Percentiles rank a stretch among this genome's conserved stretches.
Conservation (phyloP, 1,140 invertebrate genomes). For the Drosophila busckii region DNA sequence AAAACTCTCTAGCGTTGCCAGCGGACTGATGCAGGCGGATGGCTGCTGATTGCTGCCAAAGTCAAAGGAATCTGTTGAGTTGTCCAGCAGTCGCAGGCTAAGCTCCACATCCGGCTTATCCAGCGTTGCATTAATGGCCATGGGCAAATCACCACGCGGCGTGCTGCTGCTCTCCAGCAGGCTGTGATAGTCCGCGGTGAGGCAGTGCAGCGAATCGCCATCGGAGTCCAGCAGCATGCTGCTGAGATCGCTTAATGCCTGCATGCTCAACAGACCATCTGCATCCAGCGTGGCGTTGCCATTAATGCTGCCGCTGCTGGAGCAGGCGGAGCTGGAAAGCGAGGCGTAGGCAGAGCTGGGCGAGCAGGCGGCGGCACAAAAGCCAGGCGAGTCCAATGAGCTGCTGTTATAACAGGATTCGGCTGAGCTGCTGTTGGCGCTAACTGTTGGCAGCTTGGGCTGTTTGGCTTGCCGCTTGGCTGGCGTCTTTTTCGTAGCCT, state of each 20-base stretch:
- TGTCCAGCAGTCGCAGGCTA: constrained; percentile 65
- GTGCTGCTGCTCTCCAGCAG: constrained; percentile 39
- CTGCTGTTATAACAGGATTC: constrained; percentile 62
- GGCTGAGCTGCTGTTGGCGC: constrained; percentile 32
- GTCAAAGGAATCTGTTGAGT: constrained; percentile 65
- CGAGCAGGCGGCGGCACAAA: constrained; percentile 24
- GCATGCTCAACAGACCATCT: constrained; percentile 42
- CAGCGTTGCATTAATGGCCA: constrained; percentile 35
- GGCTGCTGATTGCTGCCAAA: constrained; percentile 61
- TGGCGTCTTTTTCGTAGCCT: constrained; percentile 34
- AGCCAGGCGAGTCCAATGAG: constrained; percentile 51
- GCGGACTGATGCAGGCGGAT: constrained; percentile 69
- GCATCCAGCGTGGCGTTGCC: constrained; percentile 28
- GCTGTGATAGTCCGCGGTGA: constrained; percentile 47
- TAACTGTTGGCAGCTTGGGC: neutral
- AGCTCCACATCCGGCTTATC: constrained; percentile 68
- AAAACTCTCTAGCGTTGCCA: constrained; percentile 58
- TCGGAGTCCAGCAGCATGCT: constrained; percentile 80
- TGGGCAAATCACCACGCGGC: constrained; percentile 51
- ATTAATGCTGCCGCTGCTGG: constrained; percentile 2
- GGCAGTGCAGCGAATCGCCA: constrained; percentile 80
- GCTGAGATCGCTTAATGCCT: constrained; percentile 51
- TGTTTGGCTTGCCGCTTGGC: constrained; percentile 29
- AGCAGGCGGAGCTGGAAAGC: constrained; percentile 48
- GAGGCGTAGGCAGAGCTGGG: constrained; percentile 51